Evolutionary conservation across 1,140 invertebrate genomes (phyloP).

Genomic region (Trichonephila clavata): DNA sequence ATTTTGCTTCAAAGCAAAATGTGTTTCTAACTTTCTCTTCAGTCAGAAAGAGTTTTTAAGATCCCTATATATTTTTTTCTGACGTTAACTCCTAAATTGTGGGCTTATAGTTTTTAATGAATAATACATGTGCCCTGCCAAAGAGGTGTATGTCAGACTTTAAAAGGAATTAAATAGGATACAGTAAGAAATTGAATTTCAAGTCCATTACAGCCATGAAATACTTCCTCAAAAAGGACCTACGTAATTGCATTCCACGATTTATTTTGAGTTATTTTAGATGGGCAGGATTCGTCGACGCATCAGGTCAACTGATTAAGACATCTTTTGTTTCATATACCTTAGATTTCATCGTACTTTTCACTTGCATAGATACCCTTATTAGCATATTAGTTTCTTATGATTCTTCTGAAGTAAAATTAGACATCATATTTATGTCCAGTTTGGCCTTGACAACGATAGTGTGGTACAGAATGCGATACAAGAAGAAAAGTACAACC

Average conservation of each 20-base stretch:
- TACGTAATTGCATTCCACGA: background rate
- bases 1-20: too few species aligned
- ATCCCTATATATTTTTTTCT: too few species aligned
- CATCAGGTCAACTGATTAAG: background rate
- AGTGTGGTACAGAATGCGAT: background rate
- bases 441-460: background rate
- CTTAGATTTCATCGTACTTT: background rate
- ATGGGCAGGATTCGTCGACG: background rate
- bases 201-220: too few species aligned
- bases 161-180: too few species aligned
- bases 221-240: too few species aligned
- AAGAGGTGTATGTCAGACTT: too few species aligned
- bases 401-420: background rate
- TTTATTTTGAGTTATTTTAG: background rate
- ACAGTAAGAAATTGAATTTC: too few species aligned
- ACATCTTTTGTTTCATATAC: background rate
- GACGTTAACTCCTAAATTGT: rapidly evolving
- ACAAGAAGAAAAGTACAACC: background rate
- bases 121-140: too few species aligned
- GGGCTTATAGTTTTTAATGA: too few species aligned
- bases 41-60: too few species aligned
- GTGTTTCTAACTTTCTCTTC: too few species aligned
- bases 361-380: background rate
- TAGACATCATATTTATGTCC: background rate
- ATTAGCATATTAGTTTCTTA: background rate